phyloP scores from a whole-genome alignment of 2,797 vertebrate genomes.

The Chelidonichthys spinosus region DNA sequence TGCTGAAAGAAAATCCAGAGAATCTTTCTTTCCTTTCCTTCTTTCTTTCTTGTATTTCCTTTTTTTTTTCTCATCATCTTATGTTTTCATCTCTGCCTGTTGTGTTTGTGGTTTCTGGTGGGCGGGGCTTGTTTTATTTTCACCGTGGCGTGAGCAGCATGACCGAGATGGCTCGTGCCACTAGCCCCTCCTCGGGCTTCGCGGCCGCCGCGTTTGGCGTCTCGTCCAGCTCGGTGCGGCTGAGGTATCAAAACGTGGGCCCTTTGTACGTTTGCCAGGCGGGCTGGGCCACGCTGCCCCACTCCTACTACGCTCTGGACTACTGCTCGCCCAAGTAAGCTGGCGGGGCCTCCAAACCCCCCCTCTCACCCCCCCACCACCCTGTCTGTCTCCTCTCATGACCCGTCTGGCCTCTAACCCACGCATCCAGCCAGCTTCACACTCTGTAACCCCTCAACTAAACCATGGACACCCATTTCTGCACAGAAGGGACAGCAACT shows the following conservation, averaged over 20 bases:
- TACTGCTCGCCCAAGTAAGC: slow-evolving; percentile 91
- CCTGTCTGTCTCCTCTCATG: slow-evolving; percentile 64
- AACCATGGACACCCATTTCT: slow-evolving; percentile 56
- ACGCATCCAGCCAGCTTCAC: slow-evolving; percentile 67
- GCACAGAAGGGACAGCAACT: slow-evolving; percentile 10
- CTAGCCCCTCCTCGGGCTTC: slow-evolving; percentile 85
- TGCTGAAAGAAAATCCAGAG: slow-evolving; percentile 4
- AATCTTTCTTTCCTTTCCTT: slow-evolving; percentile 34
- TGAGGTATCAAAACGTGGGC: slow-evolving; percentile 90
- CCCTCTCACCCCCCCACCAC: not conserved
- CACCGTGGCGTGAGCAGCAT: slow-evolving; percentile 84
- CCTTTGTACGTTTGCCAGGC: slow-evolving; percentile 90
- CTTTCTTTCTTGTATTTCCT: slow-evolving; percentile 42
- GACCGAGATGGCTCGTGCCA: slow-evolving; percentile 89
- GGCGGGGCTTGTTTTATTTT: not conserved
- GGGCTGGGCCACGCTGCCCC: slow-evolving; percentile 88
- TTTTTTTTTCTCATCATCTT: slow-evolving; percentile 57
- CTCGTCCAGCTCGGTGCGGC: slow-evolving; percentile 88
- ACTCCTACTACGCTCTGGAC: slow-evolving; percentile 91
- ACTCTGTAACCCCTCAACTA: slow-evolving; percentile 59
- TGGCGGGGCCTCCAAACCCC: slow-evolving; percentile 63
- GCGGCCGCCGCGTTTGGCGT: slow-evolving; percentile 81
- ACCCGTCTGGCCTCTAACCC: slow-evolving; percentile 65
- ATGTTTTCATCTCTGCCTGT: slow-evolving; percentile 80
- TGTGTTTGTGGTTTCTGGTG: slow-evolving; percentile 84